Evolutionary conservation across 2,888 invertebrate genomes (phyloP).

Genomic region (Perithous albicinctus): DNA sequence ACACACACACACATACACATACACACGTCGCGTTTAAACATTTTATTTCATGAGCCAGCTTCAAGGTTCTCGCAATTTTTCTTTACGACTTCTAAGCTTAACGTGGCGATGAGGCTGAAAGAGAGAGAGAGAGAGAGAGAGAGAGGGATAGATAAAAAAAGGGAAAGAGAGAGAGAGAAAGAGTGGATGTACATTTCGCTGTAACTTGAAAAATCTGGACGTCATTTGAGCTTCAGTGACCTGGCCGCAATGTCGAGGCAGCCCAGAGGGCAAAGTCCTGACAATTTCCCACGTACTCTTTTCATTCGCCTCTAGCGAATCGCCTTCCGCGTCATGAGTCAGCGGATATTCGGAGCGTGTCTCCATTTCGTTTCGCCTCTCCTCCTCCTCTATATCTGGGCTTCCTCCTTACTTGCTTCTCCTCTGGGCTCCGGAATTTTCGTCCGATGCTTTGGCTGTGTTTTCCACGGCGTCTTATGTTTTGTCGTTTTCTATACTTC

Average conservation of each 20-base stretch:
- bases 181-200: neutral
- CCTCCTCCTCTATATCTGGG: no score
- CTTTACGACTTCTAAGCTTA: slow-evolving; percentile 8
- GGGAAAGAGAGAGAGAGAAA: neutral
- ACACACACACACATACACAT: no score
- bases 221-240: slow-evolving; percentile 34
- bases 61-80: slow-evolving; percentile 21
- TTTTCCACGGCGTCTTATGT: slow-evolving; percentile 39
- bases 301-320: slow-evolving; percentile 59
- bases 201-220: slow-evolving; percentile 45
- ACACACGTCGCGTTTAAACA: neutral
- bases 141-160: neutral
- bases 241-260: neutral
- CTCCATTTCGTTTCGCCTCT: slow-evolving; percentile 45
- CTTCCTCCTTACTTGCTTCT: no score
- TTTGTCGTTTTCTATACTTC: slow-evolving; percentile 54
- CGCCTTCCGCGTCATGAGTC: slow-evolving; percentile 63
- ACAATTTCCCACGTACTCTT: slow-evolving; percentile 58
- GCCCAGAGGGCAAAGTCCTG: slow-evolving; percentile 42
- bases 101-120: slow-evolving; percentile 2
- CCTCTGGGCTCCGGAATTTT: neutral
- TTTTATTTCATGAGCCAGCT: slow-evolving; percentile 8
- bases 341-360: slow-evolving; percentile 65
- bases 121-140: neutral
- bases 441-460: slow-evolving; percentile 11